Percentiles rank a stretch among this genome's conserved stretches.
These are phyloP conservation scores for Urechis unicinctus DNA, from an alignment of 2,888 invertebrate species.

Conservation along the genomic window DNA sequence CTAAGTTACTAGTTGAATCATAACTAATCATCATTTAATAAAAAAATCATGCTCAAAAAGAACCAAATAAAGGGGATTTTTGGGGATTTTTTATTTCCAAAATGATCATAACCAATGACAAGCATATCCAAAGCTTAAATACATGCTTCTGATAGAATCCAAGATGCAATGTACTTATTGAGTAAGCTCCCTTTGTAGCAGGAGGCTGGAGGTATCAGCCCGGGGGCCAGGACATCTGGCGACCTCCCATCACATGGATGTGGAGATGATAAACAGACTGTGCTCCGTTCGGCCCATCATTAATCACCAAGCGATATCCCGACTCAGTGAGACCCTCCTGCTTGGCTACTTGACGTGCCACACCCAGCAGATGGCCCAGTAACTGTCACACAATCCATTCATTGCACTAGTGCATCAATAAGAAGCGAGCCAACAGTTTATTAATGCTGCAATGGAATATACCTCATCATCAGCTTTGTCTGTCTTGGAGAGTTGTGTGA, in stretches of 20 bases:
- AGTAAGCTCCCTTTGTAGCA: too few species aligned
- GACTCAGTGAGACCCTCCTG: constrained; percentile 64
- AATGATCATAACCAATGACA: too few species aligned
- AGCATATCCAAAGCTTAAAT: too few species aligned
- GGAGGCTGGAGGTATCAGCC: too few species aligned
- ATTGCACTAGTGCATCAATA: background rate
- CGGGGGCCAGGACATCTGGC: constrained; percentile 93
- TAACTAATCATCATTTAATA: too few species aligned
- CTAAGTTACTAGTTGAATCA: too few species aligned
- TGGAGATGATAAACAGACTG: constrained; percentile 95
- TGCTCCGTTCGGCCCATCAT: constrained; percentile 84
- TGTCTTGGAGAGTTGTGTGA: constrained; percentile 72
- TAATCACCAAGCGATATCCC: constrained; percentile 85
- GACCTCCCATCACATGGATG: constrained; percentile 85
- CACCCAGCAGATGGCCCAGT: constrained; percentile 73
- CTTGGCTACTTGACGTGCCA: constrained; percentile 75
- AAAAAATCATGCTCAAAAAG: too few species aligned
- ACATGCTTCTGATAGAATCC: too few species aligned
- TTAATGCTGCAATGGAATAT: constrained; percentile 3
- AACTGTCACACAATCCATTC: constrained; percentile 54
- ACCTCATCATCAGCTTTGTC: constrained; percentile 69
- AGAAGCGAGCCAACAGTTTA: too few species aligned
- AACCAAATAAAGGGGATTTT: too few species aligned
- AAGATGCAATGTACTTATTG: too few species aligned
- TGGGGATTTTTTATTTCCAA: too few species aligned